Percentiles rank a stretch among this genome's conserved stretches.
Conservation (phyloP, 2,888 invertebrate genomes). For the Barypeithes pellucidus region DNA sequence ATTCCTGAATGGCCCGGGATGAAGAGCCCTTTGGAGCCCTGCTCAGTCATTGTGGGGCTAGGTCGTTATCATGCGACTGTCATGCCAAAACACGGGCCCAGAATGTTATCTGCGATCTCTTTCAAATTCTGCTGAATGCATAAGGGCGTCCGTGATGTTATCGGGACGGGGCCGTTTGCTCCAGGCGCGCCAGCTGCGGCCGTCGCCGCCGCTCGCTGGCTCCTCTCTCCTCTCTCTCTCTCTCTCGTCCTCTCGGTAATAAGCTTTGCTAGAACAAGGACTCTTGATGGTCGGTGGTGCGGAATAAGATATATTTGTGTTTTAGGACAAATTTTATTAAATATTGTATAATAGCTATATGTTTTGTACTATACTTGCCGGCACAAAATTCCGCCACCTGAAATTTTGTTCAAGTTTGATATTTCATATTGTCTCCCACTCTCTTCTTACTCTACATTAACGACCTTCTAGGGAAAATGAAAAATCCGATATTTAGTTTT, state of each 20-base stretch:
- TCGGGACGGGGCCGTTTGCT: constrained; percentile 65
- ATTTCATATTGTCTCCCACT: no score
- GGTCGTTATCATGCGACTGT: constrained; percentile 71
- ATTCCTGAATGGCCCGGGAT: constrained; percentile 58
- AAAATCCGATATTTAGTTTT: no score
- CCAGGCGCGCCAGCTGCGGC: constrained; percentile 69
- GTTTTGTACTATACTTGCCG: no score
- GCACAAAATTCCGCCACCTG: no score
- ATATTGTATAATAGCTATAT: no score
- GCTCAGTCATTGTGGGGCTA: constrained; percentile 60
- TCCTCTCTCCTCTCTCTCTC: constrained; percentile 30
- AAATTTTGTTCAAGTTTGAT: no score
- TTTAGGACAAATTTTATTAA: neutral
- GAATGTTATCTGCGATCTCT: constrained; percentile 72
- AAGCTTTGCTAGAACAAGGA: constrained; percentile 45
- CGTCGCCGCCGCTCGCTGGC: constrained; percentile 37
- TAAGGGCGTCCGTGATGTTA: constrained; percentile 71
- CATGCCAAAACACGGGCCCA: constrained; percentile 72
- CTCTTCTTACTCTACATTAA: no score
- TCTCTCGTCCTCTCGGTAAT: constrained; percentile 18
- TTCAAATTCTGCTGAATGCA: constrained; percentile 73
- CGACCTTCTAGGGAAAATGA: no score
- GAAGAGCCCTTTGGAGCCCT: constrained; percentile 60
- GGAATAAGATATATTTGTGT: constrained; percentile 46
- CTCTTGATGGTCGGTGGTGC: constrained; percentile 44